Base-by-base conservation (phyloP, 2,888 invertebrate species). In the Catonia carolina region DNA sequence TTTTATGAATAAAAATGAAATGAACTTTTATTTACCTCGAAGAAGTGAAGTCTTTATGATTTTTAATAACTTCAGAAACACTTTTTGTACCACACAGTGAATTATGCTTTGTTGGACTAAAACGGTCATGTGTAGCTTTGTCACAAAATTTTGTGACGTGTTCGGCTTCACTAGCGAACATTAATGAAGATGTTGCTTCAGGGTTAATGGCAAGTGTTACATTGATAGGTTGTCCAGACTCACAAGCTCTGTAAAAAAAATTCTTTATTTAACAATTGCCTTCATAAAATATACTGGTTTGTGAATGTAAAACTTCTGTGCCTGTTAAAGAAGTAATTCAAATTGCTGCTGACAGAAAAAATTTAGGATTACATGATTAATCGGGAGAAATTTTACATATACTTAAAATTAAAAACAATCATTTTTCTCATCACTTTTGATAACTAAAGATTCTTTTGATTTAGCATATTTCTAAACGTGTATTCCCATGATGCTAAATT, bases 101-200 rank as follows among this genome's bases (percentile, higher is more conserved):
- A 68, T 83, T 84, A 61, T 84, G 84, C 69, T 81, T 82, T 18
- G 82, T 83, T 0, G 83, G 83, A 0, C 82, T 79, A 59, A 78
- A 76, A 3, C 74, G 72, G 67, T 83, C 79, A 70, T 84, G 83
- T 35, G 73, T 80, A 17, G 74, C 74, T 36, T 77, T 76, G 65
- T 83, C 80, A 68, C 84, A 84, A 68, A 83, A 83, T 69, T 77
- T 76, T 4, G 74, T 75, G 10, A 82, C 76, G 63, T 73, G 73
- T 4, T 75, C 73, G 0, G 74, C 71, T 66, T 77, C 75, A 0
- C 77, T 73, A 0, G 76, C 74, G 64, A 78, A 78, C 74, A 79
- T 76, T 17, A 79, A 72, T 1, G 78, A 78, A 14, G 75, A 74
- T 15, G 75, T 69, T 1, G 78, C 74, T 51, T 74, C 74, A 12